Evolutionary conservation across 1,140 invertebrate species (phyloP).

Genomic region (Dinoponera quadriceps): DNA sequence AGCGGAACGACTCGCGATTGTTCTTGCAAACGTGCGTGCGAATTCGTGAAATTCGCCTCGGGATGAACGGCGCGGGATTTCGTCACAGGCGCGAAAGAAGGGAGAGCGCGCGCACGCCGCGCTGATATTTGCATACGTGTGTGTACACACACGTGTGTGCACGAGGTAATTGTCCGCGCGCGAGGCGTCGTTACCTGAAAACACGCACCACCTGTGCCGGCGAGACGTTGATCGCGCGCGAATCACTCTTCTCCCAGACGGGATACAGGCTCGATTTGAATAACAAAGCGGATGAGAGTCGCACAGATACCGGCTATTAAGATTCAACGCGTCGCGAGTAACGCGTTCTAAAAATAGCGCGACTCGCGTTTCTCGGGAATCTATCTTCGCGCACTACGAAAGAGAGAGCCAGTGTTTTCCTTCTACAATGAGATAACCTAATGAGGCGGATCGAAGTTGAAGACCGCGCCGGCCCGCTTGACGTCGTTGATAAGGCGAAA

Average conservation of each 20-base stretch:
- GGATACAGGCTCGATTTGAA: background rate
- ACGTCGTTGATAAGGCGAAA: too few relatives aligned
- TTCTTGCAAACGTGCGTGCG: too few relatives aligned
- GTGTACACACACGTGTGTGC: too few relatives aligned
- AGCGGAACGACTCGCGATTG: background rate
- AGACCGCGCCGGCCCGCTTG: too few relatives aligned
- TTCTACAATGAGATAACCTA: too few relatives aligned
- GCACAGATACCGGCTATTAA: background rate
- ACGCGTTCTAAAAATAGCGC: background rate
- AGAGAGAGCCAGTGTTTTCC: too few relatives aligned
- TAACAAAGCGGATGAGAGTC: conserved; percentile 29
- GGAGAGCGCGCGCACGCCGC: background rate
- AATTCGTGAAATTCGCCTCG: background rate
- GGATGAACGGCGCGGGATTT: background rate
- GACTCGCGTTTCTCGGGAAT: background rate
- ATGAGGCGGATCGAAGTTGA: too few relatives aligned
- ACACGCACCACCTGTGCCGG: background rate
- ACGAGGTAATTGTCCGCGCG: too few relatives aligned
- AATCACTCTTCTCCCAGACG: background rate
- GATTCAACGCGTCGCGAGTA: conserved; percentile 6
- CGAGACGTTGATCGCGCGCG: background rate
- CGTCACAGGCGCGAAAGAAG: background rate
- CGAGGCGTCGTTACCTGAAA: background rate
- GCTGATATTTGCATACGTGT: too few relatives aligned
- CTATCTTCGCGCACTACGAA: background rate